These are phyloP conservation scores for Uropsilus gracilis DNA, from an alignment of 2,113 vertebrate species.

Conservation along the genomic window DNA sequence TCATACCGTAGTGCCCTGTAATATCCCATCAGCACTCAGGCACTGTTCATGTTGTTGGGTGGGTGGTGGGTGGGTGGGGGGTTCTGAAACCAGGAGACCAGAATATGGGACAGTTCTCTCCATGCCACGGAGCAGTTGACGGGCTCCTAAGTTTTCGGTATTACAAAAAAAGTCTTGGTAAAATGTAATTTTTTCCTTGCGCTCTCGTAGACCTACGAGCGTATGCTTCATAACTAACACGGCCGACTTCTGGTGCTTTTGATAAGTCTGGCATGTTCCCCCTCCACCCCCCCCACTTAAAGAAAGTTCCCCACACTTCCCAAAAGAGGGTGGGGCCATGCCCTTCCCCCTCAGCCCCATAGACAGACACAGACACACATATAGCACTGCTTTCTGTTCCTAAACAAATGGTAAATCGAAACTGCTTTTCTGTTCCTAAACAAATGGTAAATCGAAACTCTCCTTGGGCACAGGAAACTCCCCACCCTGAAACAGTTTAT, in stretches of 20 bases:
- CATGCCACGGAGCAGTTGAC: not conserved
- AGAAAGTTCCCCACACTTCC: not conserved
- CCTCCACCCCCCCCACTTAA: not conserved
- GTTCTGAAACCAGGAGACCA: not conserved
- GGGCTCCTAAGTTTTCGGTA: not conserved
- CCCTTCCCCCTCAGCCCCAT: rapidly evolving
- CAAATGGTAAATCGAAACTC: not conserved
- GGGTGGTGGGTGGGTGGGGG: no score
- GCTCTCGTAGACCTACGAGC: not conserved
- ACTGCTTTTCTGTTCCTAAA: not conserved
- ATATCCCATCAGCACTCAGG: not conserved
- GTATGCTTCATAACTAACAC: rapidly evolving
- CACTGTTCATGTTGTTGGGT: not conserved
- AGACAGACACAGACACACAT: no score
- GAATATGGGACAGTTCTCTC: not conserved
- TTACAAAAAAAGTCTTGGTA: not conserved
- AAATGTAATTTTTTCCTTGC: not conserved
- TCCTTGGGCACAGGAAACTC: not conserved
- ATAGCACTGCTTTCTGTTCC: not conserved
- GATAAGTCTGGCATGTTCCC: not conserved
- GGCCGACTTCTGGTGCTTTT: not conserved
- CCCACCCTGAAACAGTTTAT: not conserved
- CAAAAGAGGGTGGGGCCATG: rapidly evolving
- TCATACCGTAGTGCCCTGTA: not conserved
- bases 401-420: not conserved